Conservation (phyloP, 2,888 invertebrate species). For the Laspeyria flexula region DNA sequence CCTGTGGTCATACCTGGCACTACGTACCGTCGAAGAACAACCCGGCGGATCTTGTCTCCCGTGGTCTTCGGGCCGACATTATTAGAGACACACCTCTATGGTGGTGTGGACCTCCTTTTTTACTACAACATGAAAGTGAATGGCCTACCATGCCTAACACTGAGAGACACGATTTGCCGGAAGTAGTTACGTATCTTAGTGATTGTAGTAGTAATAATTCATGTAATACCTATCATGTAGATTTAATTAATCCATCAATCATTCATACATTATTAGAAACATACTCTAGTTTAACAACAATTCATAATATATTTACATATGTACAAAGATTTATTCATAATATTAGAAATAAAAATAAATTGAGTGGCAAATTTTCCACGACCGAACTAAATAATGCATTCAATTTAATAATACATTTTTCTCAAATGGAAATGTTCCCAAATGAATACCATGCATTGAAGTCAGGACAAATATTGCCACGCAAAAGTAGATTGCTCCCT, state of each 20-base stretch:
- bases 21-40: too few species aligned
- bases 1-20: too few species aligned
- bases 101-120: constrained; percentile 9
- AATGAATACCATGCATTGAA: not conserved
- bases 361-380: not conserved
- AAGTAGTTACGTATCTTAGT: not conserved
- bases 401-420: not conserved
- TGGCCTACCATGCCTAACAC: not conserved
- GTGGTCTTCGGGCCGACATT: too few species aligned
- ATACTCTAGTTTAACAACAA: too few species aligned
- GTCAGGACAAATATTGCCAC: not conserved
- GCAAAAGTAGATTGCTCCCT: not conserved
- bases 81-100: constrained; percentile 1
- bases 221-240: not conserved
- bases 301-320: not conserved
- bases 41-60: too few species aligned
- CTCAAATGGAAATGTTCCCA: not conserved
- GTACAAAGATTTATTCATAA: not conserved
- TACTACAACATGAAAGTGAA: not conserved
- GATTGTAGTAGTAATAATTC: not conserved
- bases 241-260: not conserved
- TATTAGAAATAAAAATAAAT: not conserved
- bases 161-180: not conserved
- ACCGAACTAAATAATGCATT: not conserved
- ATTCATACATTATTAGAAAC: not conserved